phyloP scores from a whole-genome alignment of 2,797 vertebrate species.

The Rallus crepitans region DNA sequence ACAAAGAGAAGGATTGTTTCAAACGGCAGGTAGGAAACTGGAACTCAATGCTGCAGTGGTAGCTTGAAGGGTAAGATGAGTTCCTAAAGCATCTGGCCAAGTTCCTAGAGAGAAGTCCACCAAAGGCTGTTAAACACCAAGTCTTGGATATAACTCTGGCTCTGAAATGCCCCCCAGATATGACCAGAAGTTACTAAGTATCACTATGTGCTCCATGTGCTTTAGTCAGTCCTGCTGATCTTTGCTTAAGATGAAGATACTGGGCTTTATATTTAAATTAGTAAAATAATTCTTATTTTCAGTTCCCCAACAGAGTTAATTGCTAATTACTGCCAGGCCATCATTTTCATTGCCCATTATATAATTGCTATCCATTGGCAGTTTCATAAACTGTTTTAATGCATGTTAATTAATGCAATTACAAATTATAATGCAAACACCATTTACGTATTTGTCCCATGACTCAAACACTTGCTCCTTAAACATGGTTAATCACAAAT shows the following conservation, averaged over 20 bases:
- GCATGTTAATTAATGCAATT: neutral
- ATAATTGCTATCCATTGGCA: neutral
- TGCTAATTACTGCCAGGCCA: neutral
- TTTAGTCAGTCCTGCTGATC: neutral
- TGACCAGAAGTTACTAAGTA: neutral
- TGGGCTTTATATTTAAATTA: neutral
- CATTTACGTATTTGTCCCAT: neutral
- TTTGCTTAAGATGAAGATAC: neutral
- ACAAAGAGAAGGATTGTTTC: neutral
- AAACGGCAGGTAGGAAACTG: neutral
- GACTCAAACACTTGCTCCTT: neutral
- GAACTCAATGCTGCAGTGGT: neutral
- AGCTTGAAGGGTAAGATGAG: neutral
- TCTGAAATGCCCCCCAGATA: neutral
- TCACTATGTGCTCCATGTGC: neutral
- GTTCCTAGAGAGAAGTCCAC: neutral
- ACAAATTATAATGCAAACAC: neutral
- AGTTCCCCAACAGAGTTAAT: neutral
- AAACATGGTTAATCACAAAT: neutral
- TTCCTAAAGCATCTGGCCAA: neutral
- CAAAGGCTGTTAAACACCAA: neutral
- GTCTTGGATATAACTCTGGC: neutral
- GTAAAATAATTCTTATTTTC: neutral
- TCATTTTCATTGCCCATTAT: neutral
- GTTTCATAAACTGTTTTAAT: neutral